Evolutionary conservation across 2,888 invertebrate genomes (phyloP).

Genomic region (Cheilosia variabilis): DNA sequence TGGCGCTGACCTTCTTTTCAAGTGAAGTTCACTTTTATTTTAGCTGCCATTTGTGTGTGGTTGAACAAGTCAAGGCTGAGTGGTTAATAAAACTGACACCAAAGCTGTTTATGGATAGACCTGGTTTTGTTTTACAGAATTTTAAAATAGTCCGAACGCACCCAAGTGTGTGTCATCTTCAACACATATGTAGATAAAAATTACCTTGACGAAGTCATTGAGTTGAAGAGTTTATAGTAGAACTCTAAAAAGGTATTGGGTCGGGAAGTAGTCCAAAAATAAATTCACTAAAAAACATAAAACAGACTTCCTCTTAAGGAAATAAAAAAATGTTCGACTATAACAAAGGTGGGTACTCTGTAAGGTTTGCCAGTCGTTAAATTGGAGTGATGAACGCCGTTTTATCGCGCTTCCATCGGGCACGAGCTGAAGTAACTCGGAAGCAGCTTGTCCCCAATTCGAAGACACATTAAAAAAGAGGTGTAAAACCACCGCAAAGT

Average conservation of each 20-base stretch:
- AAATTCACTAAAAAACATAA: background rate
- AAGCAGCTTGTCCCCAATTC: conserved; percentile 33
- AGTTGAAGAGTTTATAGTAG: background rate
- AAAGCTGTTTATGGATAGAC: conserved; percentile 50
- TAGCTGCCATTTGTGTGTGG: background rate
- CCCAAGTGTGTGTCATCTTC: conserved; percentile 4
- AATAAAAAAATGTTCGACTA: conserved; percentile 10
- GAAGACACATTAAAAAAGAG: conserved; percentile 28
- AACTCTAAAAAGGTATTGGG: background rate
- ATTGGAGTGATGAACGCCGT: conserved; percentile 13
- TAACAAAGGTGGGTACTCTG: conserved; percentile 17
- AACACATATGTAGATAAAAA: background rate
- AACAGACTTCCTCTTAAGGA: conserved; percentile 1
- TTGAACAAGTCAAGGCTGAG: conserved; percentile 41
- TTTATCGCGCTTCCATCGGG: conserved; percentile 15
- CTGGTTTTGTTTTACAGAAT: conserved; percentile 16
- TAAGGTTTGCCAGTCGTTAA: conserved; percentile 14
- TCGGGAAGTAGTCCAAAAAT: background rate
- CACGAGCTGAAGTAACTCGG: conserved; percentile 9
- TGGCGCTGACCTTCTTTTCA: conserved; percentile 42
- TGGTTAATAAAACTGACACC: conserved; percentile 31
- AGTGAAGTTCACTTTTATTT: conserved; percentile 50
- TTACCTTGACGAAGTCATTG: background rate
- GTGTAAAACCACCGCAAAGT: conserved; percentile 11
- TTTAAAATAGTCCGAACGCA: background rate